These are phyloP conservation scores for Triplophysa dalaica DNA, from an alignment of 2,113 vertebrate species.

Conservation along the genomic window DNA sequence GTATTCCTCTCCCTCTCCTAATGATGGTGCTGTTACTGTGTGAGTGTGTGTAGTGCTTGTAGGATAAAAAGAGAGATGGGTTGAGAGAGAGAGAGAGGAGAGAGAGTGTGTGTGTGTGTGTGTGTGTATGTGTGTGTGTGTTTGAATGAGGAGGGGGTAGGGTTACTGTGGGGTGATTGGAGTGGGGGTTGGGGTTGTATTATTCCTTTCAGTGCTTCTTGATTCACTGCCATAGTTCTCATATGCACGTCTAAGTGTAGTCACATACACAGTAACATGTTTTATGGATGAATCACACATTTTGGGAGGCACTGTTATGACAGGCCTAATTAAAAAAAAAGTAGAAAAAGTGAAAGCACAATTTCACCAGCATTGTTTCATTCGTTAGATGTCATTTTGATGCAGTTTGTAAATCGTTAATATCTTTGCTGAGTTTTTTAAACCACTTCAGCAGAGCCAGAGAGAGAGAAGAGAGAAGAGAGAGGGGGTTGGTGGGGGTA, in stretches of 20 bases:
- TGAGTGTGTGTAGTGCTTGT: constrained; percentile 37
- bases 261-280: constrained; percentile 30
- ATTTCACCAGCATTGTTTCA: not conserved
- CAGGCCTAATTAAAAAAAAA: not conserved
- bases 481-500: constrained; percentile 16
- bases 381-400: constrained; percentile 15
- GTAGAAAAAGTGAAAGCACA: constrained; percentile 13
- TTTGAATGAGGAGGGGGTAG: constrained; percentile 54
- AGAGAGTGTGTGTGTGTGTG: constrained; percentile 32
- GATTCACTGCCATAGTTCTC: constrained; percentile 72
- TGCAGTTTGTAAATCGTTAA: constrained; percentile 32
- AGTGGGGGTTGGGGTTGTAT: constrained; percentile 72
- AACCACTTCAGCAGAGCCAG: constrained; percentile 51
- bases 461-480: constrained; percentile 16
- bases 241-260: constrained; percentile 52
- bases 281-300: constrained; percentile 27
- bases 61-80: constrained; percentile 31
- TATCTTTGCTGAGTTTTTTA: constrained; percentile 37
- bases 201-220: constrained; percentile 69
- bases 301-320: not conserved
- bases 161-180: constrained; percentile 55
- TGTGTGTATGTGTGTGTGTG: constrained; percentile 48
- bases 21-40: constrained; percentile 50
- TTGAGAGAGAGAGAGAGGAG: not conserved
- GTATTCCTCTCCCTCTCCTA: constrained; percentile 32